A percentile compares a stretch with the other conserved stretches of the same genome.
Conservation (phyloP, 2,113 vertebrate genomes). For the Mesocricetus auratus region DNA sequence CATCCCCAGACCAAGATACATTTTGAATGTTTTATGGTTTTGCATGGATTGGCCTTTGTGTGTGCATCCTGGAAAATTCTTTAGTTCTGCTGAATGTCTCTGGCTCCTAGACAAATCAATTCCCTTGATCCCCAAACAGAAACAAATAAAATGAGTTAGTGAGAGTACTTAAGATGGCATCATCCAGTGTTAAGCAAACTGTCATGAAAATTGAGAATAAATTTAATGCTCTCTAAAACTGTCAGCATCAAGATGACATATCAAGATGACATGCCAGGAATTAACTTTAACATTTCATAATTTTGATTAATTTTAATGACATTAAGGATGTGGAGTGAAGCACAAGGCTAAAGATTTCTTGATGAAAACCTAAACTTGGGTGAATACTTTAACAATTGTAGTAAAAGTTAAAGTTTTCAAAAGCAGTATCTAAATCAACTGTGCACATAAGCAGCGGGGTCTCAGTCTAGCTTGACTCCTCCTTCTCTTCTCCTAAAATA, state of each 20-base stretch:
- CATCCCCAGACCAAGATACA: neutral
- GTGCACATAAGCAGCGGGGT: neutral
- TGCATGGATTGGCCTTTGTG: slow-evolving; percentile 8
- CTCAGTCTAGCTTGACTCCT: neutral
- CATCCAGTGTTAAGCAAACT: slow-evolving; percentile 20
- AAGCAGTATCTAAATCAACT: slow-evolving; percentile 31
- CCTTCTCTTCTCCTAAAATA: slow-evolving; percentile 28
- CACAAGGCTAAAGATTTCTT: neutral
- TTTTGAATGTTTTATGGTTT: slow-evolving; percentile 57
- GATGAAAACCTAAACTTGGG: slow-evolving; percentile 36
- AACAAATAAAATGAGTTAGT: slow-evolving; percentile 49
- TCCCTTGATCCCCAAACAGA: slow-evolving; percentile 40
- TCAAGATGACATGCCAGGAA: slow-evolving; percentile 10
- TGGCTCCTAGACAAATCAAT: slow-evolving; percentile 44
- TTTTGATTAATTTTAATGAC: slow-evolving; percentile 48
- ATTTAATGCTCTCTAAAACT: slow-evolving; percentile 33
- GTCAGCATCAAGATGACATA: neutral
- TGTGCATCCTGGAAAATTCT: slow-evolving; percentile 43
- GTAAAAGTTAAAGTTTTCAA: slow-evolving; percentile 9
- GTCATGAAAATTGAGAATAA: slow-evolving; percentile 13
- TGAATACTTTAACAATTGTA: slow-evolving; percentile 39
- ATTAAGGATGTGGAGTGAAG: neutral
- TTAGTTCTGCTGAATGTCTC: slow-evolving; percentile 43
- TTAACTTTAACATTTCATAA: slow-evolving; percentile 28
- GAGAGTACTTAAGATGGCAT: slow-evolving; percentile 36